Base-by-base conservation (phyloP, 2,797 vertebrate genomes). In the Apogon hyalosoma region DNA sequence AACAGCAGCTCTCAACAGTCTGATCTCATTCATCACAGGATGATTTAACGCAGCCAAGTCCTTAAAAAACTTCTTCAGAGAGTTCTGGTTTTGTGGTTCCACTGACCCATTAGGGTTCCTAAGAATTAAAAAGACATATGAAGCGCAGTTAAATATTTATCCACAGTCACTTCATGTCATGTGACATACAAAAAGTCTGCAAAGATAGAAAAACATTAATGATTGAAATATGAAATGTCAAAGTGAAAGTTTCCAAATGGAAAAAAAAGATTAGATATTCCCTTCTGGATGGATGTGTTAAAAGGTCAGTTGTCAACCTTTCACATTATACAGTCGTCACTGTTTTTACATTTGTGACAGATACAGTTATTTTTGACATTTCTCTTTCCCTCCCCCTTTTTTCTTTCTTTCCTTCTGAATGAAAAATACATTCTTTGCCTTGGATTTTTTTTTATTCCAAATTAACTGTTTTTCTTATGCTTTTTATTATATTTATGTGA, bases 111-210 rank as follows among this genome's bases (percentile, higher is more conserved):
- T 69, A 62, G 46, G 49, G 43, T 38, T 49, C 64, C 45, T 15
- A 14, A 24, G 39, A 56, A 60, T 68, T 63, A 72, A 69, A 68
- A 55, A 69, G 57, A 73, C 56, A 74, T 60, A 60, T 4, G 11
- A 46, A 42, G 56, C 11, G 52, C 2, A 11, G 24, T 84, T 11
- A 71, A 80, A 80, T 49, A 76, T 78, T 78, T 36, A 75, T 69
- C 16, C 33, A 15, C 42, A 48, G 58, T 73, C 53, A 49, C 41
- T 53, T 39, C n/a, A 3, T 41, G 43, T 60, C 60, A 71, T 66
- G 40, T 49, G 36, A 45, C 54, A 41, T 46, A 54, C 19, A 50
- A 41, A 75, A 73, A 53, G 41, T 42, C 42, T 47, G 60, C 43
- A 56, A 70, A 73, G 28, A 69, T 21, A 38, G 36, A 45, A 57